These are phyloP conservation scores for Lepilemur ruficaudatus DNA, from an alignment of 2,797 vertebrate species.

Conservation along the genomic window DNA sequence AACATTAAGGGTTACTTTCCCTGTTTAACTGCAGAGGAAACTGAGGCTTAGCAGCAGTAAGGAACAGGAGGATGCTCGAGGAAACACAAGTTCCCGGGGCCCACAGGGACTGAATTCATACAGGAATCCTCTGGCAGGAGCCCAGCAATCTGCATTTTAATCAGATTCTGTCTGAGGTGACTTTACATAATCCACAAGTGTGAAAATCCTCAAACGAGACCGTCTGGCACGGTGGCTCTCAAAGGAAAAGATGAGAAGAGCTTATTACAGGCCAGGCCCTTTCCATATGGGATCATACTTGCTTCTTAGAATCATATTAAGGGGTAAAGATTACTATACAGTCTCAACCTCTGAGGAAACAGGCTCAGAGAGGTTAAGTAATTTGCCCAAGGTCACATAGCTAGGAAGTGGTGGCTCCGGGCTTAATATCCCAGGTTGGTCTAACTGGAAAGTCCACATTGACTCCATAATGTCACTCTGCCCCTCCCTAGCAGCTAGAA, in stretches of 20 bases:
- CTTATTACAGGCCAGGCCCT: background rate
- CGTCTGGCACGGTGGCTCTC: background rate
- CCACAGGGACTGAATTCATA: background rate
- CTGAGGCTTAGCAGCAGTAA: background rate
- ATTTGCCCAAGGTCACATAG: background rate
- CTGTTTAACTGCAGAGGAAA: background rate
- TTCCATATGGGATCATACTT: background rate
- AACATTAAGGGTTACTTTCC: background rate
- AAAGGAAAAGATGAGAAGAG: background rate
- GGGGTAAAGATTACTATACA: background rate
- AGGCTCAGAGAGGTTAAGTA: background rate
- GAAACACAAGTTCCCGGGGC: background rate
- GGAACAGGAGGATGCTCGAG: background rate
- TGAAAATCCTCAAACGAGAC: background rate
- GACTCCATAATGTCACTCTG: background rate
- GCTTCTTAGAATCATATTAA: background rate
- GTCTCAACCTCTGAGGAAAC: background rate
- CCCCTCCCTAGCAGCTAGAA: background rate
- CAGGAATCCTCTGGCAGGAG: background rate
- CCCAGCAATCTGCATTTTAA: background rate
- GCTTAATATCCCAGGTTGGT: background rate
- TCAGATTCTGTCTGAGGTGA: background rate
- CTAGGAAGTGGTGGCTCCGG: background rate
- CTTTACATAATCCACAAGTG: background rate
- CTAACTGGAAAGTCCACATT: background rate